phyloP scores from a whole-genome alignment of 2,797 vertebrate species.

The Ataeniobius toweri region DNA sequence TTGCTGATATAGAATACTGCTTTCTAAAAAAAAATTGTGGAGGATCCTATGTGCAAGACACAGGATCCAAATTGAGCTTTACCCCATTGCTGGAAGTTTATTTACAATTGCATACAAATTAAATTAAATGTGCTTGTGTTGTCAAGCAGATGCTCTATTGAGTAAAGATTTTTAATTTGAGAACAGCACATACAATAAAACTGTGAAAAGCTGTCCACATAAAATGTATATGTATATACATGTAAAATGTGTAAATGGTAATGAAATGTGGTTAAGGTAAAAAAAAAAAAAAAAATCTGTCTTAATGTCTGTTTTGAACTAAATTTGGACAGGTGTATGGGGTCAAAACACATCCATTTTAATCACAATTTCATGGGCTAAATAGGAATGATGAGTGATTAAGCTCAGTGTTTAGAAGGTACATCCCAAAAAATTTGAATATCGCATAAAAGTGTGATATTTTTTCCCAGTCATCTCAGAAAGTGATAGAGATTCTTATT shows the following conservation, averaged over 20 bases:
- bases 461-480: no score
- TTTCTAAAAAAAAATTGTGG: background rate
- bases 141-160: background rate
- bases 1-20: background rate
- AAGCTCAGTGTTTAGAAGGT: no score
- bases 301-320: background rate
- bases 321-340: background rate
- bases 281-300: background rate
- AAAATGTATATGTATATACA: background rate
- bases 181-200: background rate
- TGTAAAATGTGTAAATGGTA: background rate
- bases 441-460: no score
- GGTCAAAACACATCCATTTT: background rate
- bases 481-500: no score
- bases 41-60: background rate
- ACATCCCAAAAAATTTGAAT: no score
- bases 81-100: background rate
- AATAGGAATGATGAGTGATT: background rate
- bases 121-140: background rate
- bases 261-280: background rate
- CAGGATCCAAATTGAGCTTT: background rate
- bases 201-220: background rate
- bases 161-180: background rate
- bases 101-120: background rate
- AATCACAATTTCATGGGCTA: background rate